Base-by-base conservation (phyloP, 2,113 vertebrate species). In the Onychorhynchus coronatus region DNA sequence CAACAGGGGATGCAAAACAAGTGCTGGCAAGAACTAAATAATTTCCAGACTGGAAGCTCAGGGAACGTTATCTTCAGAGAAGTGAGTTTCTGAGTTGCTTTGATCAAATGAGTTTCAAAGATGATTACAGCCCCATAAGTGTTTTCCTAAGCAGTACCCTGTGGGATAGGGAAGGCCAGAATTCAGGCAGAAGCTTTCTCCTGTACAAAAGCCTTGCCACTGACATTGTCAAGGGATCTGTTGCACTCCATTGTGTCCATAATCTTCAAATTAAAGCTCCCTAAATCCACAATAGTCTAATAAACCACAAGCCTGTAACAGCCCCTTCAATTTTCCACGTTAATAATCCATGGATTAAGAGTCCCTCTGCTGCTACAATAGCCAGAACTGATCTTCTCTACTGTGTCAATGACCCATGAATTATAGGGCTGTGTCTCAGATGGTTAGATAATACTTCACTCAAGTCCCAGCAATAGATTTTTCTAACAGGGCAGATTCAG, bases 251-350 rank as follows among this genome's bases (percentile, higher is more conserved):
- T 82, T 92, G 44, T 88, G 55, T 66, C 82, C 77, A 44, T 91
- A 92, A 87, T 95, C 89, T 95, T 91, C 94, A 96, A 95, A 96
- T 88, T 91, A 96, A 97, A 80, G 44, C 81, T 96, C 91, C 77
- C 94, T 89, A 91, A 96, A 96, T 96, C 91, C 93, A 92, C 86
- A 97, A 76, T 93, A 78, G 95, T 66, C 78, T 91, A 96, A 93
- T 92, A 97, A 96, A 95, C 91, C 94, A 91, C 93, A 97, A 96
- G 88, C 59, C 92, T 94, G 84, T 85, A 89, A 97, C 96, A 94
- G 44, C 87, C 95, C 78, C 73, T 96, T 93, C 89, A 61, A 82
- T 96, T 96, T 91, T 96, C 95, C 95, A 95, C 46, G 49, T 93
- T 93, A 96, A 92, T 95, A 93, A 95, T 93, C 95, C 78, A 83